Base-by-base conservation (phyloP, 2,113 vertebrate genomes). In the Pungitius pungitius region DNA sequence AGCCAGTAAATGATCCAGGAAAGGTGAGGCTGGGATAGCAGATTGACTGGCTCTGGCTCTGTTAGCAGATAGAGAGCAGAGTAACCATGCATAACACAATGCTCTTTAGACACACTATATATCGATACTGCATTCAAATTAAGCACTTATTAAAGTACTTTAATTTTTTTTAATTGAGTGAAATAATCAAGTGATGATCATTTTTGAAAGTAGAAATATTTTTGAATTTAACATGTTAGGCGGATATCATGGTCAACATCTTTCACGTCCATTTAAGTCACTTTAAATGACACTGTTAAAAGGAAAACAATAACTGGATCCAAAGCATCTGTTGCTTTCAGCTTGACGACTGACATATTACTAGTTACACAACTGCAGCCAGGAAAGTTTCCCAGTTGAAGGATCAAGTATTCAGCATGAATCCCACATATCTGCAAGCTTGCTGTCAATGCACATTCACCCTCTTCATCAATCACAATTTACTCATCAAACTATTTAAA, bases 1-100 rank as follows among this genome's bases (percentile, higher is more conserved):
- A 84, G 89, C 88, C 85, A 91, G 90, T 89, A 93, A 94, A 92
- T 92, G 91, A 93, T 91, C 90, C 89, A 79, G 82, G 85, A 82
- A 85, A 91, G 87, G 88, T 92, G 85, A 88, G 84, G 84, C 91
- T 70, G 77, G 73, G 77, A 73, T 9, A 85, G 82, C 88, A 90
- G 91, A 91, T 87, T 92, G 87, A 75, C 73, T 83, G 82, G 81
- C 78, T 80, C 45, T 3, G 76, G 73, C 69, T 78, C 61, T 24
- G 49, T 80, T 70, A 75, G 67, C 84, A 82, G 84, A 85, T 37
- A 68, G 57, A 76, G 71, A 57, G 33, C 60, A 55, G 60, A 39
- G 69, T 20, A 81, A 73, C 45, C 75, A 81, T 42, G 66, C 76
- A 66, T 75, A 65, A 77, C 60, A 27, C 66, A 42, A 73, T 68